Base-by-base conservation (phyloP, 2,888 invertebrate species). In the Patella pellucida region DNA sequence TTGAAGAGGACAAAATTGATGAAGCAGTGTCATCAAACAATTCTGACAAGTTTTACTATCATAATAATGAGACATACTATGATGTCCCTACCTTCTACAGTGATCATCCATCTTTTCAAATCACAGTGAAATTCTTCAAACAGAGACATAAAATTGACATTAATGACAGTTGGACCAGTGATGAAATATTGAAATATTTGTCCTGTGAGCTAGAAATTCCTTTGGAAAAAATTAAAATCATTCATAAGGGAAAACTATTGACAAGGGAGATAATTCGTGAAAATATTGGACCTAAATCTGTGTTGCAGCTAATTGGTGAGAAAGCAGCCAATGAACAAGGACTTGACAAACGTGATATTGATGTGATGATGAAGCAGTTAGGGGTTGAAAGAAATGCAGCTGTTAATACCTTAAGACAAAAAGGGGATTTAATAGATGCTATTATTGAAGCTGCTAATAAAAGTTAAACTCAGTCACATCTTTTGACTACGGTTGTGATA, bases 301-400 rank as follows among this genome's bases (percentile, higher is more conserved):
- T 85, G 41, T 87, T 85, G 73, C 86, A 86, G 72, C 84, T 82
- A 31, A 79, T 88, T 72, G 88, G 88, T 52, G 88, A 87, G 67
- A 69, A 79, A 56, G 81, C 82, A 14, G 87, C 83, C 68, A 72
- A 76, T 71, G 86, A 85, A 41, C 82, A 81, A 19, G 84, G 82
- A n/a, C 54, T 88, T 14, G 82, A 87, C 72, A 76, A 73, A 23
- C 77, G 78, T 54, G 87, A 87, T 69, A 84, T 88, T 62, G 79
- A 81, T 41, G 76, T 85, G 9, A 78, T 88, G 78, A 86, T 87
- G 86, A 77, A 78, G 69, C 88, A 88, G 73, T 73, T 85, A 68
- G 76, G 79, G 15, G 78, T 86, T 9, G 85, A 84, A 56, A 82
- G 87, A 78, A 87, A 88, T 75, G 78, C 77, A 11, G 87, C 87